These are phyloP conservation scores for Proales similis DNA, from an alignment of 1,140 invertebrate species.

Conservation along the genomic window DNA sequence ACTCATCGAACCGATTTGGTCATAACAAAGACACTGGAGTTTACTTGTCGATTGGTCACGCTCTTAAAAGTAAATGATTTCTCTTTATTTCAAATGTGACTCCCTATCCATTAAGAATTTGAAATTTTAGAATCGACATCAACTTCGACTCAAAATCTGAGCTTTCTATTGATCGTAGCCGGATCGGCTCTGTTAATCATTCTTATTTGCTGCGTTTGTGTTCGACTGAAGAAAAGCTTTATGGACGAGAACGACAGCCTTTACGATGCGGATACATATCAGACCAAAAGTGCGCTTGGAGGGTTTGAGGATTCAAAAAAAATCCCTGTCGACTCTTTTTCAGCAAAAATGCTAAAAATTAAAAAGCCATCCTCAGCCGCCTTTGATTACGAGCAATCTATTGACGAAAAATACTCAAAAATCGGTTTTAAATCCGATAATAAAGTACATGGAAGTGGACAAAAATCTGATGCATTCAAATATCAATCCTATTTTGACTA, in stretches of 20 bases:
- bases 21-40: slow-evolving; percentile 33
- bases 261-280: slow-evolving; percentile 15
- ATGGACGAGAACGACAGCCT: slow-evolving; percentile 21
- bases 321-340: too few species aligned
- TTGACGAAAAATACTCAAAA: slow-evolving; percentile 9
- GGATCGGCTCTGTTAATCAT: slow-evolving; percentile 1
- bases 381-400: too few species aligned
- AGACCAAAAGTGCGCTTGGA: neutral
- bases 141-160: slow-evolving; percentile 7
- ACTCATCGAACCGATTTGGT: slow-evolving; percentile 31
- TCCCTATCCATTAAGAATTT: too few species aligned
- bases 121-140: neutral
- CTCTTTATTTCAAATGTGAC: neutral
- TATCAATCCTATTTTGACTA: too few species aligned
- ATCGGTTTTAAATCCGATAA: neutral
- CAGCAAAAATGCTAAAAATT: too few species aligned
- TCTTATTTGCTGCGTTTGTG: slow-evolving; percentile 20
- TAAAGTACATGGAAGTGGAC: neutral
- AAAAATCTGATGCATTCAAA: too few species aligned
- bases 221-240: slow-evolving; percentile 31
- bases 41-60: slow-evolving; percentile 28
- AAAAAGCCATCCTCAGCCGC: too few species aligned
- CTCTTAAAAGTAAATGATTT: slow-evolving; percentile 5
- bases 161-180: neutral
- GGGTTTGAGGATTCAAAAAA: slow-evolving; percentile 18